Conservation (phyloP, 2,797 vertebrate genomes). For the Poecilia velifera region DNA sequence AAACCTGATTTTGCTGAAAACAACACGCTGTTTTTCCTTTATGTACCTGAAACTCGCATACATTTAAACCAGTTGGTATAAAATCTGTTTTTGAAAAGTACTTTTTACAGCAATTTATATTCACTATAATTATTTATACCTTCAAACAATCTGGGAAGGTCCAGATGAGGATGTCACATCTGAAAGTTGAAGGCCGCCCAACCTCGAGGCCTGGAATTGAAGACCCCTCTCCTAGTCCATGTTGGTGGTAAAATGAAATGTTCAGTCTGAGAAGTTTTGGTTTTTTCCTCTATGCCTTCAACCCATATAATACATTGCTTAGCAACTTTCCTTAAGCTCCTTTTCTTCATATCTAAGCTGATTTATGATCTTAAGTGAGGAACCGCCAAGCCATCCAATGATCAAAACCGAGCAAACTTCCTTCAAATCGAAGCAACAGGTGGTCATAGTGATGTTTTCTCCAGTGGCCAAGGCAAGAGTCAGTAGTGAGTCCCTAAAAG, state of each 20-base stretch:
- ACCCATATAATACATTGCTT: not conserved
- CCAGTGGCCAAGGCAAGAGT: not conserved
- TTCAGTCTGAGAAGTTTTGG: not conserved
- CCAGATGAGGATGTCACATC: not conserved
- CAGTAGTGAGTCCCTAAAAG: not conserved
- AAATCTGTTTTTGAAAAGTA: not conserved
- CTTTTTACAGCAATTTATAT: not conserved
- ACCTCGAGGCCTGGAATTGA: not conserved
- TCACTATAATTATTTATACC: not conserved
- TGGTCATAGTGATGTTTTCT: not conserved
- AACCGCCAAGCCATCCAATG: not conserved
- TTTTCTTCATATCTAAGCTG: not conserved
- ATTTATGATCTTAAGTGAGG: not conserved
- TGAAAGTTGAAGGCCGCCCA: not conserved
- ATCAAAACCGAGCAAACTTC: not conserved
- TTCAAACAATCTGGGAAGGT: not conserved
- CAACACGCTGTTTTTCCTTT: not conserved
- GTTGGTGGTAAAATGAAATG: not conserved
- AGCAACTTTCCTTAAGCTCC: not conserved
- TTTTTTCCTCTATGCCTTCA: not conserved
- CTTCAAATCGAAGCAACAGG: not conserved
- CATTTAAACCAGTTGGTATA: not conserved
- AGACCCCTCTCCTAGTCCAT: not conserved
- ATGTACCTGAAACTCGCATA: conserved; percentile 25
- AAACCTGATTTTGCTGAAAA: conserved; percentile 59